Conservation (phyloP, 2,797 vertebrate genomes). For the Chelonia mydas region DNA sequence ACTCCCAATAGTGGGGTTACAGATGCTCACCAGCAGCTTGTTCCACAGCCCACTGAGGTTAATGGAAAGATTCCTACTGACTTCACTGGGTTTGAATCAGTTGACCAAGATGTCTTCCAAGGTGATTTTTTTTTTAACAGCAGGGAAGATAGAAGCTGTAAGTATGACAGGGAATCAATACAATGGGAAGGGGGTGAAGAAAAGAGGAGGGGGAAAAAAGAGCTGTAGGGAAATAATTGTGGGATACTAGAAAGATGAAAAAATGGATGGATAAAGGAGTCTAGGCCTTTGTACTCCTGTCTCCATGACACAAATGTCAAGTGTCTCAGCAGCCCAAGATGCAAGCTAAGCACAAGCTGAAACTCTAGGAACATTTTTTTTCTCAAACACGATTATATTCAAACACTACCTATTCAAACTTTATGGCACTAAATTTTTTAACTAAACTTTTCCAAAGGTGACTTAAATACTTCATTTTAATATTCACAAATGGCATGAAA, state of each 20-base stretch:
- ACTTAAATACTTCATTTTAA: not conserved
- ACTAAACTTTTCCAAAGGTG: not conserved
- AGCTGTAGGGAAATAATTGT: not conserved
- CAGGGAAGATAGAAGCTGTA: no score
- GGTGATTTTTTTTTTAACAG: no score
- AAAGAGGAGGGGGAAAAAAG: no score
- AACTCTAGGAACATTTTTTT: not conserved
- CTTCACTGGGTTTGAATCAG: no score
- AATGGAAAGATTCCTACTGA: no score
- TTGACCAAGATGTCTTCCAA: no score
- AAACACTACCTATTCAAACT: not conserved
- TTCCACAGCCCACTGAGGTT: no score
- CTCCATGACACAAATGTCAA: not conserved
- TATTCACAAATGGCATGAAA: not conserved
- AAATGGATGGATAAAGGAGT: not conserved
- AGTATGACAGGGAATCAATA: no score
- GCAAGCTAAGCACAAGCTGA: not conserved
- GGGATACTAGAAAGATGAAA: not conserved
- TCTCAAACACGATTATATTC: not conserved
- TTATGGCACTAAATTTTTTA: not conserved
- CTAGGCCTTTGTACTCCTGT: not conserved
- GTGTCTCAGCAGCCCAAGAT: rapidly evolving
- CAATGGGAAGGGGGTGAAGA: no score
- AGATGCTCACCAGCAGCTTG: no score
- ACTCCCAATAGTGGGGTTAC: not conserved